Evolutionary conservation across 2,113 vertebrate species (phyloP).

Genomic region (Phalacrocorax carbo): DNA sequence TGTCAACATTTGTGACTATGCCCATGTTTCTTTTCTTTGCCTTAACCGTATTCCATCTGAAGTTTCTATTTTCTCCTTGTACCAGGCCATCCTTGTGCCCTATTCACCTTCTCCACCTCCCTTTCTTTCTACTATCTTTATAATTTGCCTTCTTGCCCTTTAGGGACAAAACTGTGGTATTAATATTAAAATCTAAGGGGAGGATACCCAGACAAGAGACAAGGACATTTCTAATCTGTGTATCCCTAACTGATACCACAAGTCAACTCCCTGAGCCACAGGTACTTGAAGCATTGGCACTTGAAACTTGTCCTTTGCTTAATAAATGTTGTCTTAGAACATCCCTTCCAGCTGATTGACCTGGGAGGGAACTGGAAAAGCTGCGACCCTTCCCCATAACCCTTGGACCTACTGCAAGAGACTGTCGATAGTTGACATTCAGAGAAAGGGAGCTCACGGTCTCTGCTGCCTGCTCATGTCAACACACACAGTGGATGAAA

Average conservation of each 20-base stretch:
- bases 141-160: neutral
- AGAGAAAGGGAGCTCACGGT: neutral
- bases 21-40: neutral
- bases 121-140: neutral
- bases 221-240: neutral
- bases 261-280: neutral
- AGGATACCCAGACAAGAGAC: neutral
- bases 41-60: neutral
- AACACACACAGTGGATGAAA: neutral
- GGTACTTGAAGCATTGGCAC: neutral
- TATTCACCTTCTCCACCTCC: neutral
- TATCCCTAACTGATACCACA: neutral
- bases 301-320: neutral
- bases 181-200: neutral
- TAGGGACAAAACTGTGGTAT: neutral
- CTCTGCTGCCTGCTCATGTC: neutral
- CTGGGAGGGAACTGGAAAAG: neutral
- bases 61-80: neutral
- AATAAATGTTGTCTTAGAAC: neutral
- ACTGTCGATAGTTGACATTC: neutral
- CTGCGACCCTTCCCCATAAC: neutral
- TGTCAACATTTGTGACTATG: neutral
- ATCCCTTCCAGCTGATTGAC: neutral
- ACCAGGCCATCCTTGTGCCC: neutral
- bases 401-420: neutral